Conservation (phyloP, 2,113 vertebrate species). For the Callionymus lyra region DNA sequence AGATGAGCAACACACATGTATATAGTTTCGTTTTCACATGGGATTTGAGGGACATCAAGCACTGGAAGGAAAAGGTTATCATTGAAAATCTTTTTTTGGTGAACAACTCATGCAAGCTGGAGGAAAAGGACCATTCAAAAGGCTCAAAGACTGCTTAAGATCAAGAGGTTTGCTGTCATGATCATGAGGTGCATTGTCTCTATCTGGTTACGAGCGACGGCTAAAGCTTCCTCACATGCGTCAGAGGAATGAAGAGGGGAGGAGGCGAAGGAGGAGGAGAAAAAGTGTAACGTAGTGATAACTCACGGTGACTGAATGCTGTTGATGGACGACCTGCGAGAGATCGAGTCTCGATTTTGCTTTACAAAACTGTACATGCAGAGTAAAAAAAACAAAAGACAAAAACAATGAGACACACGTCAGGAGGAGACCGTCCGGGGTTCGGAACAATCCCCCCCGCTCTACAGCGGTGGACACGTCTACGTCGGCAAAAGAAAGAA, state of each 20-base stretch:
- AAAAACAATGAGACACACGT: conserved; percentile 75
- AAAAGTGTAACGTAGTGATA: conserved; percentile 61
- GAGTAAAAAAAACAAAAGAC: conserved; percentile 67
- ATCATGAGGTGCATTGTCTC: too few species aligned
- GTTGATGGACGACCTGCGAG: conserved; percentile 98
- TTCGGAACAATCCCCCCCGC: conserved; percentile 31
- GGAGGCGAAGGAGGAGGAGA: conserved; percentile 21
- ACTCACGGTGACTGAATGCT: conserved; percentile 94
- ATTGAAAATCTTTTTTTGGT: too few species aligned
- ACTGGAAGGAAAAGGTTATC: neutral
- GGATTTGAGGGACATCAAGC: conserved; percentile 6
- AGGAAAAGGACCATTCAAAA: too few species aligned
- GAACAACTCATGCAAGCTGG: too few species aligned
- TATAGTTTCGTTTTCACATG: too few species aligned
- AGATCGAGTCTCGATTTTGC: conserved; percentile 94
- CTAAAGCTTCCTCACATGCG: too few species aligned
- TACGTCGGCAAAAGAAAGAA: conserved; percentile 5
- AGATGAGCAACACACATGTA: conserved; percentile 34
- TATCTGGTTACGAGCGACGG: too few species aligned
- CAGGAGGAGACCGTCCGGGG: conserved; percentile 21
- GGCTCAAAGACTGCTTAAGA: too few species aligned
- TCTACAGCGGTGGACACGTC: conserved; percentile 32
- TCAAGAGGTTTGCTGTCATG: too few species aligned
- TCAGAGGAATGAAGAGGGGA: neutral
- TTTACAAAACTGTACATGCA: conserved; percentile 99